phyloP scores from a whole-genome alignment of 2,113 vertebrate species.

The Ibidorhyncha struthersii region DNA sequence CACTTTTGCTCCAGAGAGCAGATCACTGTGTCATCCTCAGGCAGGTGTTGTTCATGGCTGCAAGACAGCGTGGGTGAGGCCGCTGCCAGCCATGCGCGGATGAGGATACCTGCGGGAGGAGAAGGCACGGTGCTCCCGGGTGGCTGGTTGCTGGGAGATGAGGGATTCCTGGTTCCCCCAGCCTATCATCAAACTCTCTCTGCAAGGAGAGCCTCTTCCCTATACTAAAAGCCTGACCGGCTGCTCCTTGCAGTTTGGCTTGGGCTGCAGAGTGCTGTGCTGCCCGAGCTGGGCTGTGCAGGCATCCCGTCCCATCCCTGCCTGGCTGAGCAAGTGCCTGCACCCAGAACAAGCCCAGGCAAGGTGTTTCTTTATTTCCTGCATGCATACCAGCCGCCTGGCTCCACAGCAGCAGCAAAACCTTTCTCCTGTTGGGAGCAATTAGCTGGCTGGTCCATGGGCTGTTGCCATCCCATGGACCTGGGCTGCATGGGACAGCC shows the following conservation, averaged over 20 bases:
- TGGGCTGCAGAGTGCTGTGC: neutral
- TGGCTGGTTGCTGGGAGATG: neutral
- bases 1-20: neutral
- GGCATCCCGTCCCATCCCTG: neutral
- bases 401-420: neutral
- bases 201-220: neutral
- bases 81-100: accelerated
- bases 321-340: neutral
- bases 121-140: neutral
- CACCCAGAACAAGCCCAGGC: neutral
- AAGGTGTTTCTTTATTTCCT: accelerated
- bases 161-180: neutral
- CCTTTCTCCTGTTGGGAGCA: neutral
- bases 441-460: neutral
- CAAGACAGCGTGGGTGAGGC: neutral
- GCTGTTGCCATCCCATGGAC: accelerated
- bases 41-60: neutral
- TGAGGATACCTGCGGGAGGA: neutral
- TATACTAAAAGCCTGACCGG: neutral
- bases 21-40: too few species aligned
- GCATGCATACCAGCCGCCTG: too few species aligned
- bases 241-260: neutral
- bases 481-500: neutral
- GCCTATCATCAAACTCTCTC: neutral
- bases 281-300: neutral